Base-by-base conservation (phyloP, 37 sponge, comb jelly and placozoan species). In the Cliona cf. orientalis region DNA sequence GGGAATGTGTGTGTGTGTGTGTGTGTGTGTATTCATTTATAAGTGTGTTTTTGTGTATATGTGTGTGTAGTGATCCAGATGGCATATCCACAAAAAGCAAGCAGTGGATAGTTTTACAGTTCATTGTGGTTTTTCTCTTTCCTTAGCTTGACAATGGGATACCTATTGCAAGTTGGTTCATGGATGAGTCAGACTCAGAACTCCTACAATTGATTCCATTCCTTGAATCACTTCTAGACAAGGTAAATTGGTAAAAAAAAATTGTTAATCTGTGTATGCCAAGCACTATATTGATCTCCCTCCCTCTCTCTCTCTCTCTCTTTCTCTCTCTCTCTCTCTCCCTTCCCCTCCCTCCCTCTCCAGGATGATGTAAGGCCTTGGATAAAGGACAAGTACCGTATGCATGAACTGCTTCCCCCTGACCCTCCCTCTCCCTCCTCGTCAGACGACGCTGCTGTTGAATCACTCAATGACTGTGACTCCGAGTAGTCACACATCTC, bases 161-260 rank as follows among this genome's bases (percentile, higher is more conserved):
- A 35, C 99, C 99, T 1, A 98, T 98, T 42, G 88, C 80, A 67
- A 87, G 92, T 58, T 98, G 99, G 99, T 96, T 98, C 65, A 76
- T 40, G 57, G 99, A 98, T 59, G 81, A 87, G 22, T 60, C 37
- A 21, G 99, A 98, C 68, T 61, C 58, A 76, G 94, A 94, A 42
- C 84, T 98, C 0, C 69, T 98, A 68, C 72, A 87, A 26, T 69
- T 98, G 28, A 37, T 98, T 38, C 99, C 99, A 19, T 94, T 98
- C 73, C 85, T 98, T 19, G 81, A 94, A 28, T 81, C 95, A 1
- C 78, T 97, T 9, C 82, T 80, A 23, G 73, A 81, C 12, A 76
- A 83, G 69, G 97, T 91, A 55, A 32, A 86, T 62, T 22, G 26
- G 7, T 22, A 40, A 40, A n/a, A n/a, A n/a, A n/a, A n/a, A n/a